Evolutionary conservation across 2,797 vertebrate species (phyloP).

Genomic region (Iguana delicatissima): DNA sequence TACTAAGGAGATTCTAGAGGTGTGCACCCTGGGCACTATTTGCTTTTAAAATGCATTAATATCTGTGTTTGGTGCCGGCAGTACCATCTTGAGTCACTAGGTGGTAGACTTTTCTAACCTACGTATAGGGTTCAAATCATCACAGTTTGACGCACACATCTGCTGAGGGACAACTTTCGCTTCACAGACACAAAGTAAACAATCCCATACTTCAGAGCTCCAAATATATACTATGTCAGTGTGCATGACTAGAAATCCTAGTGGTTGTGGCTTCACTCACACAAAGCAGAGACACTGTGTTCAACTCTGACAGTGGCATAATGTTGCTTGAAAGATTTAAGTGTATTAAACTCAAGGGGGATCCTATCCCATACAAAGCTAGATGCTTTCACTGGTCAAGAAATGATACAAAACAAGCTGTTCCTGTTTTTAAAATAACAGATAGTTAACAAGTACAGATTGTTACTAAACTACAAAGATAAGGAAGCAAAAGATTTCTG

Average conservation of each 20-base stretch:
- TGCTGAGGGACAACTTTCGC: background rate
- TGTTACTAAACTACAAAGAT: background rate
- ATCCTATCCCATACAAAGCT: background rate
- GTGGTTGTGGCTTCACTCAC: background rate
- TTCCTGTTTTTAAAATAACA: background rate
- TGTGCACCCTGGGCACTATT: background rate
- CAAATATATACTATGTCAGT: background rate
- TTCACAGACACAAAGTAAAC: background rate
- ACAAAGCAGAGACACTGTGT: background rate
- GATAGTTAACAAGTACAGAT: background rate
- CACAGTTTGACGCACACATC: background rate
- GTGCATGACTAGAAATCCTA: background rate
- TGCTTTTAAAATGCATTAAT: slow-evolving; percentile 6
- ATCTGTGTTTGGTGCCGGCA: background rate
- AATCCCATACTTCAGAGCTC: background rate
- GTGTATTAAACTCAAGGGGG: background rate
- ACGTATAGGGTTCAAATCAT: background rate
- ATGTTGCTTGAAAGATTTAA: background rate
- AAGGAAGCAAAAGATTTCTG: background rate
- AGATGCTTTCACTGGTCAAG: background rate
- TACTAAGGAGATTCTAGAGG: background rate
- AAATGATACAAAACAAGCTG: background rate
- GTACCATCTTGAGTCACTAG: background rate
- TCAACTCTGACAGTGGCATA: background rate
- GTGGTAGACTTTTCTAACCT: background rate